These are phyloP conservation scores for Botia almorhae DNA, from an alignment of 2,797 vertebrate species.

Conservation along the genomic window DNA sequence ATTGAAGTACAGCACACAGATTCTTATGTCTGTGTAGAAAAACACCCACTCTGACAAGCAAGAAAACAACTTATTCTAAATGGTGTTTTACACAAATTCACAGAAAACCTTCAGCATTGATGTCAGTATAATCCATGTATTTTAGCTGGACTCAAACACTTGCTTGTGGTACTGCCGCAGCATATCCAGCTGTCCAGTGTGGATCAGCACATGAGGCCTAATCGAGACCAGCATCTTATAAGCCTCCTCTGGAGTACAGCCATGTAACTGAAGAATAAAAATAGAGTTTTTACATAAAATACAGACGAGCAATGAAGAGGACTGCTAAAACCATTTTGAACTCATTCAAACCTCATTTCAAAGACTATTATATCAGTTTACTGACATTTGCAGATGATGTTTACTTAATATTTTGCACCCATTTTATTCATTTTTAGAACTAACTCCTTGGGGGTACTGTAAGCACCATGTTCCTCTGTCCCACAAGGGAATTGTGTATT, in stretches of 20 bases:
- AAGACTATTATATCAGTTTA: not conserved
- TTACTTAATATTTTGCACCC: not conserved
- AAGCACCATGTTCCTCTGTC: not conserved
- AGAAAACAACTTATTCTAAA: not conserved
- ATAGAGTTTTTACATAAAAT: not conserved
- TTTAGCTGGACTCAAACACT: constrained; percentile 65
- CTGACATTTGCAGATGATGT: not conserved
- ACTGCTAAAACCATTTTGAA: no score
- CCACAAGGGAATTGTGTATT: not conserved
- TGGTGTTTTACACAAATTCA: not conserved
- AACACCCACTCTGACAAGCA: not conserved
- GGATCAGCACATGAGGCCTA: constrained; percentile 87
- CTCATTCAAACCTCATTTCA: no score
- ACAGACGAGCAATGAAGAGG: not conserved
- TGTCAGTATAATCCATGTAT: not conserved
- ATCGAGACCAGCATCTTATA: constrained; percentile 81
- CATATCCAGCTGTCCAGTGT: constrained; percentile 81
- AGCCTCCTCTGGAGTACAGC: constrained; percentile 87
- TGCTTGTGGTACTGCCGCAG: constrained; percentile 82
- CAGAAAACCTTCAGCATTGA: not conserved
- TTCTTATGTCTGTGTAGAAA: constrained; percentile 19
- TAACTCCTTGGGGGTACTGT: not conserved
- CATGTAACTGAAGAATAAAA: constrained; percentile 80
- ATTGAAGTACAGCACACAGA: not conserved
- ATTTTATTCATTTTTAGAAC: not conserved